Base-by-base conservation (phyloP, 2,113 vertebrate genomes). In the Scatophagus argus region DNA sequence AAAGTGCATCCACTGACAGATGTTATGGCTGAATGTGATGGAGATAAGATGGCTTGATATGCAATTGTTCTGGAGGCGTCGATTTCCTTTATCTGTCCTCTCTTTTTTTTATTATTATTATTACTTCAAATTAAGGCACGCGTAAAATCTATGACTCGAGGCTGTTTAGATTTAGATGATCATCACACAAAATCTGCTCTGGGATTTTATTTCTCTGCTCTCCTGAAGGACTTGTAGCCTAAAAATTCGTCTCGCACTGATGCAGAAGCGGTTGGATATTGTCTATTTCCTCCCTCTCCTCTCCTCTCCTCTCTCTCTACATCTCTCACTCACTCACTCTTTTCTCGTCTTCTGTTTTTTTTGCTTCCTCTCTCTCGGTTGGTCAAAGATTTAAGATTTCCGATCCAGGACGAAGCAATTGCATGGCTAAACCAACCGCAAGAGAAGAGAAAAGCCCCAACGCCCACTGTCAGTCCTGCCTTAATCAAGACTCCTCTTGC, bases 391-490 rank as follows among this genome's bases (percentile, higher is more conserved):
- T 85, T 85, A 65, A 82, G 63, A 90, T 91, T 92, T 92, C 79
- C 87, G 92, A 93, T 95, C 93, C 85, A 92, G 93, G 86, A 92
- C 88, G 88, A 91, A 93, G 92, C 93, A 93, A 93, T 94, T 94
- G 93, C 93, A 95, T 94, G 90, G 91, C 91, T 93, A 92, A 93
- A 19, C 13, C 79, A 90, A 91, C 91, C 91, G 94, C 92, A 93
- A 93, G 91, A 93, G 93, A 93, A 93, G 77, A 89, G 87, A 91
- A 89, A 89, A 87, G 60, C 94, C 95, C 93, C 93, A 88, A 89
- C 95, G 93, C 92, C 95, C 95, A 94, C 94, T 91, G 93, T 92
- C 93, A 92, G 92, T 93, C 93, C 93, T 87, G 91, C 94, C 95
- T 94, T 95, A 95, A 96, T 96, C 93, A 95, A 87, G 88, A 89